Evolutionary conservation across 2,888 invertebrate genomes (phyloP), one percentile per base, ranked within the genome.

Genomic region (Drosophila ezoana): DNA sequence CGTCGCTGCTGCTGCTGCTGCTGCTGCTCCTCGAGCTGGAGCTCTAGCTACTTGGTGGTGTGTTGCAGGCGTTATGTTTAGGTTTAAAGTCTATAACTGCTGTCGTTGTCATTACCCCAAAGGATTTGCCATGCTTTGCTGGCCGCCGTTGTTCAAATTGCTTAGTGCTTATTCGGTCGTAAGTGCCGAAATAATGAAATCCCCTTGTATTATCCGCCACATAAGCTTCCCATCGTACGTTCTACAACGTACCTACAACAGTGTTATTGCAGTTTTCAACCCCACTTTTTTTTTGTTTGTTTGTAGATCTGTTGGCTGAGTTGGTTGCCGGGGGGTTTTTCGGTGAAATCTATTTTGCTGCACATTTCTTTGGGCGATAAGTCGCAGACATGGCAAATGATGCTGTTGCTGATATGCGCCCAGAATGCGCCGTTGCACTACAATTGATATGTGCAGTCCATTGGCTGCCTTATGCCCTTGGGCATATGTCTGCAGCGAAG

Each of bases 371-470:
- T 70, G 74, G 89, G 85, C 89, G 89, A 90, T 90, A 89, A 89
- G 89, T 89, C 85, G 89, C 90, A 89, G 90, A 90, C 90, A 80
- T 88, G 83, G 84, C 84, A 79, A 82, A 82, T 87, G 85, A 80
- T 81, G 87, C 82, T 76, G 80, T 56, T 74, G 74, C 78, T 70
- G 78, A 61, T 68, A 68, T 75, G 75, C 48, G 60, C 35, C 41
- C 48, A 14, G 57, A 78, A 78, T 78, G 62, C 63, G 38, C 64
- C 44, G 44, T n/a, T 69, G 32, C 76, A 13, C 79, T 76, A 61
- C 79, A 76, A 69, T 79, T 69, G 63, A 69, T 69, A 58, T 51
- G 57, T 43, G 44, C 49, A 45, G 76, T 74, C 76, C 75, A 74
- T 79, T 37, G 28, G 43, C 40, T 58, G 18, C 4, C 33, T 11